phyloP scores from a whole-genome alignment of 2,888 invertebrate species.

The Microplitis deprimator region DNA sequence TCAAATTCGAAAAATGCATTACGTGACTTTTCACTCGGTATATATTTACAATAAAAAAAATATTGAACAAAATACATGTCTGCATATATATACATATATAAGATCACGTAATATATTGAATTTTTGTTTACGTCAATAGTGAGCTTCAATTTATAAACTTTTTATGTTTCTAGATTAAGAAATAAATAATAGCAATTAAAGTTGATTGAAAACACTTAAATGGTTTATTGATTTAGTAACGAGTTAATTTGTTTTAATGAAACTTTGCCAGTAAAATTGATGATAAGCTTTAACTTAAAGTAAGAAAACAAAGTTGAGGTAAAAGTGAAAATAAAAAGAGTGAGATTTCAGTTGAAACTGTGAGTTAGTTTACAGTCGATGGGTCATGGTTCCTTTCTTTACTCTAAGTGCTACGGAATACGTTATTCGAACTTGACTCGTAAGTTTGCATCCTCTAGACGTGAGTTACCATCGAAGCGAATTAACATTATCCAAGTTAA shows the following conservation, averaged over 20 bases:
- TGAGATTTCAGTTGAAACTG: neutral
- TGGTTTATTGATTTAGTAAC: neutral
- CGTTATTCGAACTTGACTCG: constrained; percentile 29
- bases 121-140: too few species aligned
- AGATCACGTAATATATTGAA: too few species aligned
- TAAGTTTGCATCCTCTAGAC: neutral
- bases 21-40: constrained; percentile 42
- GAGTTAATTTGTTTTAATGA: neutral
- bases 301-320: neutral
- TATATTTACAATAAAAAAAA: constrained; percentile 45
- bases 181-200: neutral
- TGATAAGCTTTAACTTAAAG: neutral
- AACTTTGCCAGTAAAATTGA: neutral
- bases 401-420: constrained; percentile 33
- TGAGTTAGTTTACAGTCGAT: neutral
- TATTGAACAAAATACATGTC: constrained; percentile 28
- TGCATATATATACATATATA: neutral
- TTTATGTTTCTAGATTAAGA: neutral
- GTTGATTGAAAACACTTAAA: neutral
- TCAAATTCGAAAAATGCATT: constrained; percentile 46
- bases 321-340: neutral
- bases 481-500: neutral
- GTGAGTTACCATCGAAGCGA: neutral
- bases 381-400: constrained; percentile 14
- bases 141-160: neutral